Percentiles rank a stretch among this genome's conserved stretches.
These are phyloP conservation scores for Leuciscus idus DNA, from an alignment of 2,113 vertebrate genomes.

Conservation along the genomic window DNA sequence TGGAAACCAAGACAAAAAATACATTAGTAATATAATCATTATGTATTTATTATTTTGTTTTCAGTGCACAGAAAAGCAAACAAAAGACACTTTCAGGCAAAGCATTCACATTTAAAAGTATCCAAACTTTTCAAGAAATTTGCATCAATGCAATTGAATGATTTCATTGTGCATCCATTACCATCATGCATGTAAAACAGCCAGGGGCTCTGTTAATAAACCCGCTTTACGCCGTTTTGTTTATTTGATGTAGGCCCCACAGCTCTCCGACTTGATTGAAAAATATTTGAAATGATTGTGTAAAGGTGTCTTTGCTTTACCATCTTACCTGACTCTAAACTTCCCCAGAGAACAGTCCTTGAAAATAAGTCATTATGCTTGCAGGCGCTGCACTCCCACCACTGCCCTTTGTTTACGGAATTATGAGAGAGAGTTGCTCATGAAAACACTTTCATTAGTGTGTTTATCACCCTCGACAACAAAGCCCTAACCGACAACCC, in stretches of 20 bases:
- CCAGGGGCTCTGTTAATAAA: constrained; percentile 30
- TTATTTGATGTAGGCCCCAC: constrained; percentile 16
- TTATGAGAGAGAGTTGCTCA: constrained; percentile 36
- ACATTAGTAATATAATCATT: neutral
- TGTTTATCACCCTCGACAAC: constrained; percentile 55
- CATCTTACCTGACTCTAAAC: constrained; percentile 39
- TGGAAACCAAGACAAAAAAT: neutral
- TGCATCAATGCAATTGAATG: neutral
- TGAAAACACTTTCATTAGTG: constrained; percentile 56
- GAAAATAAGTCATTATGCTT: constrained; percentile 48
- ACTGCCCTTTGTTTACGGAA: constrained; percentile 43
- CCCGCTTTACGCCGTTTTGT: neutral
- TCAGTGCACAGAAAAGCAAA: neutral
- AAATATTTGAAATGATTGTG: neutral
- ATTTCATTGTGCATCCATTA: constrained; percentile 16
- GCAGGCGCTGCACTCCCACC: constrained; percentile 21
- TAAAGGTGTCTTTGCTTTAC: constrained; percentile 28
- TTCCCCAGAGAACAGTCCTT: constrained; percentile 14
- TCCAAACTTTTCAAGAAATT: neutral
- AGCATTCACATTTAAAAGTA: neutral
- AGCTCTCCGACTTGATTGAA: neutral
- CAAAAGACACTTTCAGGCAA: neutral
- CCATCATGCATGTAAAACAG: constrained; percentile 9
- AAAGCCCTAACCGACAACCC: constrained; percentile 47
- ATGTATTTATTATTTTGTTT: neutral